These are phyloP conservation scores for Pontoporia blainvillei DNA, from an alignment of 2,113 vertebrate genomes.

Conservation along the genomic window DNA sequence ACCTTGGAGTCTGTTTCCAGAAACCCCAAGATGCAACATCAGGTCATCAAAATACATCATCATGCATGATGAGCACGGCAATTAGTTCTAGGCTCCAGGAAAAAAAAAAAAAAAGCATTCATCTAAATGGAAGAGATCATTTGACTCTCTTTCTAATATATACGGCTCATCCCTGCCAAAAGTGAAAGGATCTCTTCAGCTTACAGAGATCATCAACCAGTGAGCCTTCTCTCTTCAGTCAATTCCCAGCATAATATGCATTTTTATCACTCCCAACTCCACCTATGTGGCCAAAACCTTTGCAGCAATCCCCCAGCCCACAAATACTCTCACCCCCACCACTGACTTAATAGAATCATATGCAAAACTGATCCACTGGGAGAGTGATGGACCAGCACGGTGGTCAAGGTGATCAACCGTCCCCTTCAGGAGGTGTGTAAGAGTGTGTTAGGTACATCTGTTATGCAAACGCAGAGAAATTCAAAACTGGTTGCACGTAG, in stretches of 20 bases:
- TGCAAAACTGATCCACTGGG: not conserved
- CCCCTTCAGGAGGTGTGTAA: not conserved
- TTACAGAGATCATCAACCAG: not conserved
- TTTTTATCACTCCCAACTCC: not conserved
- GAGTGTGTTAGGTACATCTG: not conserved
- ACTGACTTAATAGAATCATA: not conserved
- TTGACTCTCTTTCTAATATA: not conserved
- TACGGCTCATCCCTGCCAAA: not conserved
- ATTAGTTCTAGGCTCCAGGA: not conserved
- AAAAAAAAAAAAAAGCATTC: not conserved
- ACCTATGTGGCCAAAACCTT: not conserved
- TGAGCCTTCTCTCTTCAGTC: not conserved
- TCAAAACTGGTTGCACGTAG: not conserved
- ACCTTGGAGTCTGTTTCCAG: not conserved
- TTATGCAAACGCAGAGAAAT: not conserved
- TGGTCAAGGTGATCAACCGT: not conserved
- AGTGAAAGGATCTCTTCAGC: not conserved
- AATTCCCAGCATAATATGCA: not conserved
- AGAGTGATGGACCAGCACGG: not conserved
- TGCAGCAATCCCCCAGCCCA: not conserved
- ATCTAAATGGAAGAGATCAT: not conserved
- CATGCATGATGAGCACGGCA: not conserved
- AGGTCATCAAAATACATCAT: not conserved
- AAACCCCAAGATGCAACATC: not conserved
- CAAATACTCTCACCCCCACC: not conserved